These are phyloP conservation scores for Ispidina picta DNA, from an alignment of 2,797 vertebrate species.

Conservation along the genomic window DNA sequence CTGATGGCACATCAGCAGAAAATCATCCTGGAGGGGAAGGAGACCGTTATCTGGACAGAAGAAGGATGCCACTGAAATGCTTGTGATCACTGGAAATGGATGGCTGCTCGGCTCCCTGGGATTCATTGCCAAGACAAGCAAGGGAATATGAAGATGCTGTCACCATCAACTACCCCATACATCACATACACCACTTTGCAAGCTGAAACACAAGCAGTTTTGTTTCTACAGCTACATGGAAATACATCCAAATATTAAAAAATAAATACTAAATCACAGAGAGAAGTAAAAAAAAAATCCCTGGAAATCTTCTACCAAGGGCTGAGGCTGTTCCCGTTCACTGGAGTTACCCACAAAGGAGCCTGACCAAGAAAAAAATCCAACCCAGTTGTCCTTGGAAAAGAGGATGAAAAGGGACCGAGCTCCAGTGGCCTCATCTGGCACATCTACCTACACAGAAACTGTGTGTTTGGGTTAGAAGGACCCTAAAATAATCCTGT, in stretches of 20 bases:
- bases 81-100: neutral
- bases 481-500: neutral
- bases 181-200: neutral
- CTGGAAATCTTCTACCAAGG: neutral
- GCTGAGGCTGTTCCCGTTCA: neutral
- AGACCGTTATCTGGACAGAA: neutral
- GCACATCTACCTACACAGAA: neutral
- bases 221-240: neutral
- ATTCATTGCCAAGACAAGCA: neutral
- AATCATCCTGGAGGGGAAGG: accelerated
- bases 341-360: neutral
- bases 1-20: neutral
- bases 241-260: neutral
- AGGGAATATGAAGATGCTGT: neutral
- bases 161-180: neutral
- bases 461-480: neutral
- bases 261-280: neutral
- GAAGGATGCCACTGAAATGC: neutral
- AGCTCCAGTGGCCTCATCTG: accelerated
- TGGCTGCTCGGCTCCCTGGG: neutral
- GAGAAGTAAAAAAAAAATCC: neutral
- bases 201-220: too few relatives aligned
- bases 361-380: neutral
- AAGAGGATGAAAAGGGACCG: neutral
- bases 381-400: accelerated